These are phyloP conservation scores for Drosophila rufa DNA, from an alignment of 1,140 invertebrate genomes.

Conservation along the genomic window DNA sequence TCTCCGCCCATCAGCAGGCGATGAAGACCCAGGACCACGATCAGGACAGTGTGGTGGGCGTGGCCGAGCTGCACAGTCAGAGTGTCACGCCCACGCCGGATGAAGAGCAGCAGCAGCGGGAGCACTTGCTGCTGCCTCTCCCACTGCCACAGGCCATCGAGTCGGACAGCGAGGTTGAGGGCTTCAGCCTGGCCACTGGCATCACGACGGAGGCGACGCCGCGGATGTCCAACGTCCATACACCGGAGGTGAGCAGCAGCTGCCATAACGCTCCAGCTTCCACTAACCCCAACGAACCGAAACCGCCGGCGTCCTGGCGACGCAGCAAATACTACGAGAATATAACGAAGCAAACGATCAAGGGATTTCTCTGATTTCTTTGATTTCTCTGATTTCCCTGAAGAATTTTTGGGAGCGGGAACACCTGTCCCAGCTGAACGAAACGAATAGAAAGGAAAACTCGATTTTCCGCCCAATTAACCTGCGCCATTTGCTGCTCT, in stretches of 20 bases:
- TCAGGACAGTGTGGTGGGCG: slow-evolving; percentile 68
- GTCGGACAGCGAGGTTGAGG: slow-evolving; percentile 79
- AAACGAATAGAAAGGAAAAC: slow-evolving; percentile 4
- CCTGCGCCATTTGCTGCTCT: slow-evolving; percentile 66
- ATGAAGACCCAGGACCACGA: slow-evolving; percentile 57
- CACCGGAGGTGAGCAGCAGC: slow-evolving; percentile 78
- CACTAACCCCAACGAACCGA: slow-evolving; percentile 55
- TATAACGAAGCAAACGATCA: slow-evolving; percentile 86
- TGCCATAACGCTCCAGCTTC: slow-evolving; percentile 32
- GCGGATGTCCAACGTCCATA: slow-evolving; percentile 57
- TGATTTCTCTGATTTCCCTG: slow-evolving; percentile 41
- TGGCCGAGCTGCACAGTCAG: slow-evolving; percentile 75
- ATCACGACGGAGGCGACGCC: slow-evolving; percentile 60
- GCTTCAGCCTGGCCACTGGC: slow-evolving; percentile 49
- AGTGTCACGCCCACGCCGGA: slow-evolving; percentile 79
- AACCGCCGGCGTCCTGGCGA: slow-evolving; percentile 74
- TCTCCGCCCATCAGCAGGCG: slow-evolving; percentile 60
- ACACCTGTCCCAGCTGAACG: slow-evolving; percentile 12
- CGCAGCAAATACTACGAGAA: slow-evolving; percentile 85
- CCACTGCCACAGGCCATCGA: slow-evolving; percentile 64
- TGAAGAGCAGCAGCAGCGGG: slow-evolving; percentile 41
- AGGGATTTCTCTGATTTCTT: slow-evolving; percentile 81
- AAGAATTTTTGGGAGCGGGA: slow-evolving; percentile 4
- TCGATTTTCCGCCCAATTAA: slow-evolving; percentile 62
- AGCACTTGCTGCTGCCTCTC: slow-evolving; percentile 31